Base-by-base conservation (phyloP, 2,113 vertebrate species). In the Excalfactoria chinensis region DNA sequence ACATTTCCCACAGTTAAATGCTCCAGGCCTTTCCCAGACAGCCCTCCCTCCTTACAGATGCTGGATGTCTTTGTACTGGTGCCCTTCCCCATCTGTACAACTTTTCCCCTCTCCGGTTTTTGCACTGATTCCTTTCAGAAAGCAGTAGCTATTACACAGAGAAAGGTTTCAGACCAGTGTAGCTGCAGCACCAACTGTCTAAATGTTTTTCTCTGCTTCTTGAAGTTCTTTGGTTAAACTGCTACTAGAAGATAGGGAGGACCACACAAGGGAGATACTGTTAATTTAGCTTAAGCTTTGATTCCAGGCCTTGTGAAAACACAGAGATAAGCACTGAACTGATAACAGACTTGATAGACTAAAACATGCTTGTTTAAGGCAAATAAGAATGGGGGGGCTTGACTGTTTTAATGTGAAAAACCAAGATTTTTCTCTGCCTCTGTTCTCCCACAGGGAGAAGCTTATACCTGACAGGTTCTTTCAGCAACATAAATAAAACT, bases 191-290 rank as follows among this genome's bases (percentile, higher is more conserved):
- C 68, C 59, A 8, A 11, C 58, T 83, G 37, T 56, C 41, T 67
- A 83, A 95, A 95, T 53, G 84, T 35, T n/a, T 56, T 69, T 14
- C 72, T 62, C 51, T 84, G 68, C 75, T 94, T 94, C 94, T 82
- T 60, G 34, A 60, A 69, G 74, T 40, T 68, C 60, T 78, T 66
- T 22, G 12, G 56, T 41, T 77, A 41, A 85, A 59, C 55, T 55
- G 56, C 43, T 90, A 77, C 67, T 41, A 60, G 48, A 48, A 94
- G 81, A 8, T 76, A 89, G 73, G 87, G 83, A 91, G 93, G 71
- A 53, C 71, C 73, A 30, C 55, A n/a, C 35, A 72, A 66, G 53
- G 51, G n/a, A 92, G 74, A 84, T 17, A 53, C 51, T 53, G 69
- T 14, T 82, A 32, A 84, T 62, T 68, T 23, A 58, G 23, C 35